Conservation (phyloP, 2,888 invertebrate species). For the Eupsilia transversa region DNA sequence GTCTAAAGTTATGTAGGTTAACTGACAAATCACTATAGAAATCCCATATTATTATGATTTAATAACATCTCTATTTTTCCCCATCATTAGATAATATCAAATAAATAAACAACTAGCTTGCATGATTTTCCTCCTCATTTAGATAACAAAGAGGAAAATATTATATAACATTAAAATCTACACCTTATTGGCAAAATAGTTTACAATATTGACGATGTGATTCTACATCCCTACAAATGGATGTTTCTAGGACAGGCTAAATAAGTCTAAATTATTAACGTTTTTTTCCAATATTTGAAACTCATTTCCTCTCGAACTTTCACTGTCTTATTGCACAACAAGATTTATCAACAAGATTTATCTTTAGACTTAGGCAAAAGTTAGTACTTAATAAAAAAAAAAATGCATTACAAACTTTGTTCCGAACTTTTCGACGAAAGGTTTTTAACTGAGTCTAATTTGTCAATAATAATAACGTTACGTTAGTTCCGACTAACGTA, state of each 20-base stretch:
- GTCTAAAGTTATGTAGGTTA: neutral
- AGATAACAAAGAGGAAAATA: neutral
- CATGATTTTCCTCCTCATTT: neutral
- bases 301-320: neutral
- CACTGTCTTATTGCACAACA: too few relatives aligned
- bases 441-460: too few relatives aligned
- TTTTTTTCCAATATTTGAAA: neutral
- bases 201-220: neutral
- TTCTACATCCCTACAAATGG: too few relatives aligned
- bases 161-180: neutral
- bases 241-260: neutral
- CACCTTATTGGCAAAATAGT: neutral
- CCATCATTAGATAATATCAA: conserved; percentile 1
- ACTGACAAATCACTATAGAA: neutral
- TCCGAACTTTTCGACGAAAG: too few relatives aligned
- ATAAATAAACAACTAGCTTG: conserved; percentile 20
- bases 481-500: too few relatives aligned
- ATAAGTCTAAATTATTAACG: neutral
- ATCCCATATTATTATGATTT: neutral
- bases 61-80: conserved; percentile 25
- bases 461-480: too few relatives aligned
- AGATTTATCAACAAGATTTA: too few relatives aligned
- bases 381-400: too few relatives aligned
- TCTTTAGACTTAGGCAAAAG: too few relatives aligned
- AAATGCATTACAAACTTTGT: too few relatives aligned